Evolutionary conservation across 2,888 invertebrate genomes (phyloP).

Genomic region (Yponomeuta cagnagella): DNA sequence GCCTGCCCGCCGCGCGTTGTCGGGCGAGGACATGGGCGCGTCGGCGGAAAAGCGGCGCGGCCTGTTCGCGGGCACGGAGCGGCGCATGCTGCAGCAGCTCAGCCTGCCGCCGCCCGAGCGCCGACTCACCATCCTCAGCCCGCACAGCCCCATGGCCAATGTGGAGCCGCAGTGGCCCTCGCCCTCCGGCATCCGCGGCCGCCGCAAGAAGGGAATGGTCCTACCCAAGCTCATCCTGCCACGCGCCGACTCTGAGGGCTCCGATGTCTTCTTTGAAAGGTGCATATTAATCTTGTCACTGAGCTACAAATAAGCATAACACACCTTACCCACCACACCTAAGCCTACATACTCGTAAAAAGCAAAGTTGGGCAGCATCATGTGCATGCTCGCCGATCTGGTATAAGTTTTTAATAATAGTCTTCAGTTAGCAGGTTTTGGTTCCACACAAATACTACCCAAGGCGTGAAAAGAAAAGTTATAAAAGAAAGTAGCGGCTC

Average conservation of each 20-base stretch:
- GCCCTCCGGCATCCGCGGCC: constrained; percentile 75
- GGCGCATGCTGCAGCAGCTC: constrained; percentile 79
- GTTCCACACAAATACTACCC: no score
- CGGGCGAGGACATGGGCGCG: constrained; percentile 77
- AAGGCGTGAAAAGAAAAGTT: neutral
- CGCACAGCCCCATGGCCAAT: constrained; percentile 83
- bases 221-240: constrained; percentile 85
- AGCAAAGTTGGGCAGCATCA: no score
- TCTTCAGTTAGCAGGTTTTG: no score
- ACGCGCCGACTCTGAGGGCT: constrained; percentile 84
- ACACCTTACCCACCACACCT: no score
- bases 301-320: neutral
- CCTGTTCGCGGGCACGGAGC: constrained; percentile 80
- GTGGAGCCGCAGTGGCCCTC: constrained; percentile 79
- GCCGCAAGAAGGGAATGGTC: constrained; percentile 83
- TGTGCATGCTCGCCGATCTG: no score
- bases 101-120: constrained; percentile 82
- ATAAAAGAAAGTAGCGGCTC: neutral
- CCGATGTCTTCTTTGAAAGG: constrained; percentile 79
- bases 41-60: constrained; percentile 81
- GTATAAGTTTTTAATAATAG: no score
- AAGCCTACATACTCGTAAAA: no score
- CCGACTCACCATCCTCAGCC: constrained; percentile 85
- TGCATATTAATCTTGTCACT: constrained; percentile 39
- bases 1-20: constrained; percentile 78